Evolutionary conservation across 2,888 invertebrate genomes (phyloP).

Genomic region (Norana najaformis): DNA sequence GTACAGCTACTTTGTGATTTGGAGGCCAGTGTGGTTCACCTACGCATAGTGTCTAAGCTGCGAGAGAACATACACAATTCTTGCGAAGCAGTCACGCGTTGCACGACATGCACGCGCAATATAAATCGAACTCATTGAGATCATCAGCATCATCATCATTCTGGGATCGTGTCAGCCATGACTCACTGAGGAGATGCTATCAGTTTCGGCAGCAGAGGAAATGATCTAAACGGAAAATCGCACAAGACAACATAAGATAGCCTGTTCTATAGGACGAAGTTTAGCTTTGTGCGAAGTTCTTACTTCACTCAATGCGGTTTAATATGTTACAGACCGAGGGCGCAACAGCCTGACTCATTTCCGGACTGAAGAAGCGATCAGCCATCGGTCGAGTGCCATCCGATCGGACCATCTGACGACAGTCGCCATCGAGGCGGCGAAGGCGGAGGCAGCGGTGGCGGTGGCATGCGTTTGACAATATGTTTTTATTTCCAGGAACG

Average conservation of each 20-base stretch:
- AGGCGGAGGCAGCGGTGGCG: not conserved
- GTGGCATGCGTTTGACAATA: not conserved
- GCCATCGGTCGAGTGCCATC: constrained; percentile 13
- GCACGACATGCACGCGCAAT: not conserved
- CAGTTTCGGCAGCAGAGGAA: not conserved
- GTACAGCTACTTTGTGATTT: constrained; percentile 24
- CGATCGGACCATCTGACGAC: not conserved
- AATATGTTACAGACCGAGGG: not conserved
- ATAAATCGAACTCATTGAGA: not conserved
- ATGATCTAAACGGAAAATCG: not conserved
- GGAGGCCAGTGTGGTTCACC: constrained; percentile 8
- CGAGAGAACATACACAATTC: not conserved
- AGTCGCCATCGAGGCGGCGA: not conserved
- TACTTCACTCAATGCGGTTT: constrained; percentile 13
- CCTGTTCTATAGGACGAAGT: not conserved
- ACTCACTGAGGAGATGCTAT: not conserved
- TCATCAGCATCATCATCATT: not conserved
- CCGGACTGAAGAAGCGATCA: constrained; percentile 2
- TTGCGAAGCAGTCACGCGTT: not conserved
- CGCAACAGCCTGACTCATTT: constrained; percentile 7
- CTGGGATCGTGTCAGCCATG: not conserved
- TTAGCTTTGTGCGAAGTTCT: not conserved
- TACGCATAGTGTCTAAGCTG: not conserved
- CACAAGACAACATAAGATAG: no score
- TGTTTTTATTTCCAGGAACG: not conserved